Evolutionary conservation across 2,797 vertebrate species (phyloP), one percentile per base, ranked within the genome.

Genomic region (Botia almorhae): DNA sequence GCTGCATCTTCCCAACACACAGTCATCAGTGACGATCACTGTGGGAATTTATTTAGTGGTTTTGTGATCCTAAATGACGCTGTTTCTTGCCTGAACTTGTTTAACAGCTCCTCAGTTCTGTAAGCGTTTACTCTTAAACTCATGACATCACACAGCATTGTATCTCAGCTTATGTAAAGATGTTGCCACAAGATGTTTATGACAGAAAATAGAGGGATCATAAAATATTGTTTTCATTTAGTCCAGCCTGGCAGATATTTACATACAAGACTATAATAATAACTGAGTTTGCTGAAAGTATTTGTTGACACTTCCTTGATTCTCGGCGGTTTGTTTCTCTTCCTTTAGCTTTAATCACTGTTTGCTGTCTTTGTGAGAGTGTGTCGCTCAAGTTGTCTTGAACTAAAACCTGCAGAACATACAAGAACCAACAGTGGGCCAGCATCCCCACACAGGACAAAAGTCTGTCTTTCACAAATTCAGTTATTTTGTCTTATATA

Each of bases 11-110:
- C 10, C 69, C 51, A 39, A 50, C 69, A 58, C 46, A 5, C 72
- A 75, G 79, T 76, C 76, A 73, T 81, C 70, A 17, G n/a, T 80
- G 65, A 84, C 74, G 55, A 84, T 81, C 78, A 69, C 65, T 72
- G 61, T 58, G 55, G 67, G 82, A 75, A 74, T 60, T 61, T 68
- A 19, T 23, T 48, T 8, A 70, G 65, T 64, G 56, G 17, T 74
- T 79, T 70, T 76, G 16, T 65, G 68, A 46, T 75, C 64, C 33
- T 11, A 78, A 74, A 83, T 69, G 70, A 82, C 75, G 69, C 23
- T n/a, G 14, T 16, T 56, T 78, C 81, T 60, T 60, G 69, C 63
- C 69, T 58, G 43, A 69, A 74, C 55, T 63, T 56, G 64, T 79
- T 74, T 56, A 29, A 10, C 26, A n/a, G 51, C 39, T 26, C 72